phyloP scores from a whole-genome alignment of 2,797 vertebrate genomes.

The Anisognathus igniventris region DNA sequence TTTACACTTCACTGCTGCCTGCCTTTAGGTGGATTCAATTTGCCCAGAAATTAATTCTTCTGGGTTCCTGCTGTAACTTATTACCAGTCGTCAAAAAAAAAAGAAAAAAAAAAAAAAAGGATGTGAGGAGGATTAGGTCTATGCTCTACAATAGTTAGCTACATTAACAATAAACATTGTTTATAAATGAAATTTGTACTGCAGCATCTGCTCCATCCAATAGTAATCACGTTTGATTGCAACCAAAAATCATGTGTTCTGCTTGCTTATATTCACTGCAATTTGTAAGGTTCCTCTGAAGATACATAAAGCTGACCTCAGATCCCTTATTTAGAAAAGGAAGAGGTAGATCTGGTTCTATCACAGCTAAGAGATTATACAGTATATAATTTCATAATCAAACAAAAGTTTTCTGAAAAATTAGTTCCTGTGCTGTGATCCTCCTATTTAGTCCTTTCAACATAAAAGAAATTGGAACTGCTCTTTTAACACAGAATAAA shows the following conservation, averaged over 20 bases:
- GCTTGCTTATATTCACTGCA: not conserved
- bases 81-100: not conserved
- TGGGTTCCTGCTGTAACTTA: not conserved
- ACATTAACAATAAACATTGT: not conserved
- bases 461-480: not conserved
- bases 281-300: not conserved
- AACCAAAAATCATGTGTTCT: not conserved
- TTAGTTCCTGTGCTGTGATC: not conserved
- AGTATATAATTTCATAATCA: not conserved
- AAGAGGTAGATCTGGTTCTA: not conserved
- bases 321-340: not conserved
- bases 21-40: not conserved
- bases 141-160: not conserved
- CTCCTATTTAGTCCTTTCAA: not conserved
- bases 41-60: not conserved
- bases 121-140: not conserved
- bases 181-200: not conserved
- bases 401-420: not conserved
- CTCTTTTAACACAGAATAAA: not conserved
- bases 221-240: not conserved
- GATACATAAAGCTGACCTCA: not conserved
- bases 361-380: not conserved
- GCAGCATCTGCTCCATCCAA: not conserved
- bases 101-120: not conserved
- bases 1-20: not conserved